Base-by-base conservation (phyloP, 2,888 invertebrate genomes). In the Dione juno region DNA sequence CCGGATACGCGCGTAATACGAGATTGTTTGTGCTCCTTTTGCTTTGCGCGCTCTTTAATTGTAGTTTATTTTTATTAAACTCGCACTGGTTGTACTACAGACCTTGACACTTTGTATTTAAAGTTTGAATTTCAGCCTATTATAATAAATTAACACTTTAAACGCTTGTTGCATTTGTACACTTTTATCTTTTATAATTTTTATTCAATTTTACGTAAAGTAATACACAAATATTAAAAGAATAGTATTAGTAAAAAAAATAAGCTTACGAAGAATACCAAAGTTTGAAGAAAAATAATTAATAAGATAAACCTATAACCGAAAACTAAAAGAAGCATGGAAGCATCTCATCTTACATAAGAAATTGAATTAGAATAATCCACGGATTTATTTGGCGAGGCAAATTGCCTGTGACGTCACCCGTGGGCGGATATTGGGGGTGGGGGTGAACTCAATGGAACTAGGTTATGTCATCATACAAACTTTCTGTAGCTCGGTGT, bases 351-450 rank as follows among this genome's bases (percentile, higher is more conserved):
- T 63, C 41, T 19, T 58, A 52, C 59, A 72, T 67, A 45, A 68
- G 59, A 70, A 70, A 66, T 70, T 45, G 65, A 63, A 68, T 66
- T 61, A 43, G 43, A 63, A 63, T 68, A 57, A 66, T 67, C 50
- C 50, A 43, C 48, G 45, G 50, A 67, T 67, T 57, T 63, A 57
- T 70, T 65, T 61, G 64, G 59, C 54, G 50, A 48, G 41, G 45
- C 21, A 61, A 63, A 61, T 68, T 67, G 66, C 41, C 48, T 67
- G 75, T 85, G 87, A 86, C 88, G 87, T 88, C 84, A 86, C 76
- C n/a, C 14, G 67, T 66, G 70, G 69, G 72, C 76, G 75, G 77
- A 76, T 59, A 70, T 77, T 75, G 78, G 72, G 78, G 77, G 77
- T 73, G 41, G 76, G 67, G 75, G 76, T 83, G 78, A 79, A 74